These are phyloP conservation scores for Palloptera scutellata DNA, from an alignment of 2,888 invertebrate species.

Conservation along the genomic window DNA sequence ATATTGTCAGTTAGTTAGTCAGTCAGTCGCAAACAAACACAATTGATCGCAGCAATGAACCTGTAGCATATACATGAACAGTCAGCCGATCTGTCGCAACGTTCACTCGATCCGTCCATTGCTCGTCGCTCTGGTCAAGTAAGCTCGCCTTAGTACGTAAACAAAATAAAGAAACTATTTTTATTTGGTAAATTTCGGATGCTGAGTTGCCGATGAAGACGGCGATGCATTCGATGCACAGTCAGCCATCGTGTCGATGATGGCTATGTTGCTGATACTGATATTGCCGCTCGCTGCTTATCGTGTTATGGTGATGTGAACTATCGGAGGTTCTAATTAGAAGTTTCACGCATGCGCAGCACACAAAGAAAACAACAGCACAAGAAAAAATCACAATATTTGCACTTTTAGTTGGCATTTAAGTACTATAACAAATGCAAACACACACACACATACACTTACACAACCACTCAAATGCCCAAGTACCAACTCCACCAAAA, in stretches of 20 bases:
- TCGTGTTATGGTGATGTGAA: constrained; percentile 9
- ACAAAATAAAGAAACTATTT: too few species aligned
- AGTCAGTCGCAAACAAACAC: too few species aligned
- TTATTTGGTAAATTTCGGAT: background rate
- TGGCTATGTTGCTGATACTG: background rate
- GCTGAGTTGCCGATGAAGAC: background rate
- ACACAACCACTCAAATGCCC: constrained; percentile 6
- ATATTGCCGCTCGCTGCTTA: background rate
- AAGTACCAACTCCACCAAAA: background rate
- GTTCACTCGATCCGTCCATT: too few species aligned
- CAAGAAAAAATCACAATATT: constrained; percentile 5
- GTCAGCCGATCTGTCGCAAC: too few species aligned
- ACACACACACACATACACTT: constrained; percentile 10
- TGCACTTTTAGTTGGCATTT: constrained; percentile 17
- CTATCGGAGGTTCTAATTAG: constrained; percentile 35
- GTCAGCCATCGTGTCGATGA: background rate
- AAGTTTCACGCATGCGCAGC: constrained; percentile 37
- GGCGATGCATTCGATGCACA: background rate
- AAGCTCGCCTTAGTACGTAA: too few species aligned
- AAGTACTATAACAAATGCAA: background rate
- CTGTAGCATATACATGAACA: too few species aligned
- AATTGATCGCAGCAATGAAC: too few species aligned
- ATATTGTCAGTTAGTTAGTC: too few species aligned
- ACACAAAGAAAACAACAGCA: background rate
- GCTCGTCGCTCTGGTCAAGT: too few species aligned